Percentiles rank a stretch among this genome's conserved stretches.
Evolutionary conservation across 2,888 invertebrate species (phyloP).

Genomic region (Amphipyra tragopoginis): DNA sequence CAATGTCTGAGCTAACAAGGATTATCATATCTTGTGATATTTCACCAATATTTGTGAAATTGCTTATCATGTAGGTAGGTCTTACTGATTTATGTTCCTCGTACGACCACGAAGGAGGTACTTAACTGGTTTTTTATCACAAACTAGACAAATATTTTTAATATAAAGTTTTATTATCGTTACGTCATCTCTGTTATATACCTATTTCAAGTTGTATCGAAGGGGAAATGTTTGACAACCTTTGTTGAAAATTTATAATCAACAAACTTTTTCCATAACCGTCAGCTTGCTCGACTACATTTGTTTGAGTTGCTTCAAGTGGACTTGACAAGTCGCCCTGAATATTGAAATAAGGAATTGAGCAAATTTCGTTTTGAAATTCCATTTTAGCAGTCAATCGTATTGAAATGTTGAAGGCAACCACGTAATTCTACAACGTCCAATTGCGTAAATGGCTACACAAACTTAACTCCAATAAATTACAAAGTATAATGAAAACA

Average conservation of each 20-base stretch:
- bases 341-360: constrained; percentile 66
- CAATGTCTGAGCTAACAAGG: constrained; percentile 49
- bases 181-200: constrained; percentile 15
- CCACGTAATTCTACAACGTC: constrained; percentile 17
- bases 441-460: constrained; percentile 19
- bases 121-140: constrained; percentile 14
- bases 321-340: constrained; percentile 66
- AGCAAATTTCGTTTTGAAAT: constrained; percentile 42
- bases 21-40: constrained; percentile 50
- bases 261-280: constrained; percentile 74
- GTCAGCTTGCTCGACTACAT: constrained; percentile 57
- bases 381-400: constrained; percentile 40
- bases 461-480: constrained; percentile 26
- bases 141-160: constrained; percentile 9
- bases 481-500: constrained; percentile 36
- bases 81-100: constrained; percentile 41
- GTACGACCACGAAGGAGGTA: constrained; percentile 18
- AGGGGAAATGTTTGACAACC: constrained; percentile 52
- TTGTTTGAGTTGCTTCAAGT: constrained; percentile 71
- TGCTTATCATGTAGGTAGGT: constrained; percentile 39
- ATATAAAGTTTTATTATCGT: neutral
- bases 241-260: constrained; percentile 64
- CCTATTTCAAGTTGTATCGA: constrained; percentile 31
- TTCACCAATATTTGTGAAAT: constrained; percentile 49
- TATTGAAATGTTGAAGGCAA: constrained; percentile 43